Conservation (phyloP, 2,888 invertebrate genomes). For the Drymonia ruficornis region DNA sequence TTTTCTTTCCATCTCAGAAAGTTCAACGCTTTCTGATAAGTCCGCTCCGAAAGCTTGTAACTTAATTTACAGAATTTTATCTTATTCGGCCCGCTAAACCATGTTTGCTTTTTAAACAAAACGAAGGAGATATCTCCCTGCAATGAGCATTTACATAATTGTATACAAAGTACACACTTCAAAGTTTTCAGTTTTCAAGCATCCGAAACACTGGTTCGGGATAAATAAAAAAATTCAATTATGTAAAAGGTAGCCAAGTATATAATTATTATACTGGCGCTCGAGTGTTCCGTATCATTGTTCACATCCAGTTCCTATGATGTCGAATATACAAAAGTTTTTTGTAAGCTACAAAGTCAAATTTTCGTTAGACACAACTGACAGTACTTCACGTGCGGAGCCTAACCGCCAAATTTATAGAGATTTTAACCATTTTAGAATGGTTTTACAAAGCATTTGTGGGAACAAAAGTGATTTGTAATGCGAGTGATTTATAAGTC, state of each 20-base stretch:
- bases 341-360: no score
- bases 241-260: conserved; percentile 22
- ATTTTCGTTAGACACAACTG: no score
- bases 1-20: not conserved
- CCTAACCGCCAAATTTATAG: no score
- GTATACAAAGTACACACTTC: conserved; percentile 33
- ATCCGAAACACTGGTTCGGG: conserved; percentile 28
- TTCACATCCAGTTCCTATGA: not conserved
- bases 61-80: conserved; percentile 4
- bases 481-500: no score
- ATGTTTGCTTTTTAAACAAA: conserved; percentile 8
- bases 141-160: conserved; percentile 38
- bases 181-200: conserved; percentile 30
- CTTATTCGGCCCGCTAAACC: conserved; percentile 1
- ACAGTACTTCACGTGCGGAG: no score
- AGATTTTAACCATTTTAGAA: no score
- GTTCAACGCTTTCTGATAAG: conserved; percentile 1
- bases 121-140: conserved; percentile 11
- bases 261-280: not conserved
- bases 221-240: conserved; percentile 45
- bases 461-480: no score
- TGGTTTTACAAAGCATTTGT: no score
- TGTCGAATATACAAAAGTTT: no score
- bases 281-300: not conserved
- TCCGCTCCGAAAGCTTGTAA: not conserved